phyloP scores from a whole-genome alignment of 2,888 invertebrate species.

The Dryobotodes eremita region DNA sequence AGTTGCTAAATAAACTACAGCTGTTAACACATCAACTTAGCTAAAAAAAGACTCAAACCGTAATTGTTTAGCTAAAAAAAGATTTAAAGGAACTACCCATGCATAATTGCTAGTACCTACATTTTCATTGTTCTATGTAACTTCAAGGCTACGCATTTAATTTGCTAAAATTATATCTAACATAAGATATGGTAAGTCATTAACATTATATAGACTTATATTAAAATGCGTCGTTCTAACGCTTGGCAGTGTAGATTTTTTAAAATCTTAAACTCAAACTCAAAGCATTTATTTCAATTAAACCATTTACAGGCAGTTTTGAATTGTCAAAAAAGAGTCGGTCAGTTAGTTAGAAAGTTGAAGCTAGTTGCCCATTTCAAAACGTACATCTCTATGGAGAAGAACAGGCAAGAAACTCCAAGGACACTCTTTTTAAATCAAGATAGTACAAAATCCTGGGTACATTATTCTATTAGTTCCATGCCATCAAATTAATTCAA shows the following conservation, averaged over 20 bases:
- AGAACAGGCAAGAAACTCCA: too few relatives aligned
- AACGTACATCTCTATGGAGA: too few relatives aligned
- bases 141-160: conserved; percentile 41
- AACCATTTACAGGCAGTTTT: too few relatives aligned
- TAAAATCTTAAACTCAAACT: too few relatives aligned
- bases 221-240: not conserved
- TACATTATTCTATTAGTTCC: too few relatives aligned
- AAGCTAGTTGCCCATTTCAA: too few relatives aligned
- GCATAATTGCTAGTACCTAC: conserved; percentile 1
- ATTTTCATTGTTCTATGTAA: conserved; percentile 36
- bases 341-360: too few relatives aligned
- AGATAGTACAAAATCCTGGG: too few relatives aligned
- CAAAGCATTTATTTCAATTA: too few relatives aligned
- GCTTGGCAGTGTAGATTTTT: not conserved
- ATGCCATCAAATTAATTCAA: conserved; percentile 13
- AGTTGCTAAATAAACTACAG: conserved; percentile 7
- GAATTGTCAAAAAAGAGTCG: too few relatives aligned
- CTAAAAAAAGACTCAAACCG: not conserved
- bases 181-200: not conserved
- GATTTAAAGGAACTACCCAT: conserved; percentile 21
- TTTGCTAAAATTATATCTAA: conserved; percentile 30
- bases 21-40: not conserved
- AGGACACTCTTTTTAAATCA: too few relatives aligned
- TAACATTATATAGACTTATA: not conserved
- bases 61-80: conserved; percentile 6